Conservation (phyloP, 2,888 invertebrate genomes). For the Agrochola circellaris region DNA sequence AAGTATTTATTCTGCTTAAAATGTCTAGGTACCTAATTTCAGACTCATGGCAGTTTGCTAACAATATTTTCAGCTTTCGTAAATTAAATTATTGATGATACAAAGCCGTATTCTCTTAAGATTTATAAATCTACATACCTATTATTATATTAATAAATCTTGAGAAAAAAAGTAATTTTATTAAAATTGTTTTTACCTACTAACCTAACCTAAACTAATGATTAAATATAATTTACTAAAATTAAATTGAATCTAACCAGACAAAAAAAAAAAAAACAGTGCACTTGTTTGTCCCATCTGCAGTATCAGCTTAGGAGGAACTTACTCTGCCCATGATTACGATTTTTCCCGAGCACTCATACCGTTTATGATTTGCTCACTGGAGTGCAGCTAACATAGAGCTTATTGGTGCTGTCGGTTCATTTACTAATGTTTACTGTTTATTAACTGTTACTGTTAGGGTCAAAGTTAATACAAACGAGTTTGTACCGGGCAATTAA, state of each 20-base stretch:
- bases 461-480: constrained; percentile 40
- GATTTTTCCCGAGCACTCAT: constrained; percentile 68
- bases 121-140: neutral
- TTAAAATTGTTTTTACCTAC: neutral
- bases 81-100: neutral
- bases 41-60: neutral
- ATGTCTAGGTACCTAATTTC: no score
- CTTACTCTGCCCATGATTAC: constrained; percentile 67
- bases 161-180: neutral
- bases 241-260: neutral
- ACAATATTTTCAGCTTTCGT: neutral
- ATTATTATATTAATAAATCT: neutral
- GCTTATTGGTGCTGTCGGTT: constrained; percentile 65
- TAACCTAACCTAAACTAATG: no score
- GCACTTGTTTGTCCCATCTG: neutral
- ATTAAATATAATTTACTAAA: neutral
- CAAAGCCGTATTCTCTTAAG: neutral
- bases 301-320: neutral
- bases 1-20: no score
- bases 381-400: constrained; percentile 79
- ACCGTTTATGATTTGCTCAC: constrained; percentile 81
- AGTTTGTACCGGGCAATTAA: neutral
- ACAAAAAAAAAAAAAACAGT: neutral
- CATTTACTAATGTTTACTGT: constrained; percentile 65
- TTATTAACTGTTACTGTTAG: constrained; percentile 65